Percentiles rank a stretch among this genome's conserved stretches.
These are phyloP conservation scores for Macaria notata DNA, from an alignment of 2,888 invertebrate genomes.

Conservation along the genomic window DNA sequence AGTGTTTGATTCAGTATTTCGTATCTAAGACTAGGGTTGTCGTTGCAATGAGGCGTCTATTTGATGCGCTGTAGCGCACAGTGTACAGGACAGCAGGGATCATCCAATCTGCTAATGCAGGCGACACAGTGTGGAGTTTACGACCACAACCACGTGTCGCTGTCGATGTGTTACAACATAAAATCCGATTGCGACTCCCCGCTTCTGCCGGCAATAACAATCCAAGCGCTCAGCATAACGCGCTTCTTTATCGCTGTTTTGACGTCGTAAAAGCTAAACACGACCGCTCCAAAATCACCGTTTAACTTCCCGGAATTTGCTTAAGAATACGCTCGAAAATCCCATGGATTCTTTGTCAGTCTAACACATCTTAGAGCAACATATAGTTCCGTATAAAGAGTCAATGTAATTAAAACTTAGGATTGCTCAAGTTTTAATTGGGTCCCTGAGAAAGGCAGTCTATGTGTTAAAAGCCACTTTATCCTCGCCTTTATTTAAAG, in stretches of 20 bases:
- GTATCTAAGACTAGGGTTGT: no score
- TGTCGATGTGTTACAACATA: conserved; percentile 18
- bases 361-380: conserved; percentile 21
- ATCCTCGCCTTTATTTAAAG: conserved; percentile 17
- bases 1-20: no score
- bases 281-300: conserved; percentile 21
- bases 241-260: conserved; percentile 25
- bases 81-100: conserved; percentile 35
- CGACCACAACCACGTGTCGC: conserved; percentile 20
- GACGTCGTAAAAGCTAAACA: conserved; percentile 25
- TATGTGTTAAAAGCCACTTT: conserved; percentile 31
- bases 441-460: conserved; percentile 30
- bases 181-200: conserved; percentile 21
- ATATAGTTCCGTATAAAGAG: conserved; percentile 50
- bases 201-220: conserved; percentile 20
- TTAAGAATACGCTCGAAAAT: conserved; percentile 18
- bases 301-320: conserved; percentile 19
- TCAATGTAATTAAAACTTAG: conserved; percentile 54
- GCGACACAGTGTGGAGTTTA: conserved; percentile 24
- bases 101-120: conserved; percentile 51
- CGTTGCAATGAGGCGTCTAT: no score
- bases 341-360: conserved; percentile 15
- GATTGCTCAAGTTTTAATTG: conserved; percentile 56
- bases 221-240: conserved; percentile 13
- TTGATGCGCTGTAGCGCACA: conserved; percentile 23